phyloP scores from a whole-genome alignment of 2,797 vertebrate species.

The Nyctibius grandis region DNA sequence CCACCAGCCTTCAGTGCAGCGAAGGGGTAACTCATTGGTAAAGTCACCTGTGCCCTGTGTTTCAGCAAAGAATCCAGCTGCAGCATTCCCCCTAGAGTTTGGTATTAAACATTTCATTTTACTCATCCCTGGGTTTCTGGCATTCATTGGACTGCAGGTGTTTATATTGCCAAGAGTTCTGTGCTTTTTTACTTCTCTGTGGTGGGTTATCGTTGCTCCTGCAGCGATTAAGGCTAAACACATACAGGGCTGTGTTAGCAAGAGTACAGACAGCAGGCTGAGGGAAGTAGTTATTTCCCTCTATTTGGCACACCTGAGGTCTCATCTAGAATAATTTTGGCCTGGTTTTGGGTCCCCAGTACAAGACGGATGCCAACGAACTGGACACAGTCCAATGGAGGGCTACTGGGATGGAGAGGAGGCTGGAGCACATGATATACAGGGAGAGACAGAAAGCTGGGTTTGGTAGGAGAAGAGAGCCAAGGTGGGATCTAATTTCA shows the following conservation, averaged over 20 bases:
- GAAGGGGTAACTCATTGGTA: not conserved
- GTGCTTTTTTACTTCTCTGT: not conserved
- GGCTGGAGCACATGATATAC: not conserved
- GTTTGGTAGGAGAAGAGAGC: not conserved
- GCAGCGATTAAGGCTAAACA: conserved; percentile 2
- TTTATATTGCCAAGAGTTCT: not conserved
- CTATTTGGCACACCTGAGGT: not conserved
- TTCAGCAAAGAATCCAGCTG: not conserved
- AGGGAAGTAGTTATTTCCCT: not conserved
- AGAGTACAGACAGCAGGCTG: not conserved
- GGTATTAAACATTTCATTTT: not conserved
- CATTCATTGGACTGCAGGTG: not conserved
- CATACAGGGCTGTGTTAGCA: not conserved
- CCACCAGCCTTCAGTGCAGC: not conserved
- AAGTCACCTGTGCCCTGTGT: not conserved
- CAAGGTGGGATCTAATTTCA: not conserved
- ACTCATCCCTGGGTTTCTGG: conserved; percentile 5
- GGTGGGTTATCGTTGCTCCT: not conserved
- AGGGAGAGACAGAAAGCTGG: not conserved
- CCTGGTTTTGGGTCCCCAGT: not conserved
- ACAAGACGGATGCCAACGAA: not conserved
- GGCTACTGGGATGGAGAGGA: not conserved
- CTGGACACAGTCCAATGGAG: not conserved
- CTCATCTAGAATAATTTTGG: not conserved
- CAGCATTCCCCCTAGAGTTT: not conserved